Percentiles rank a stretch among this genome's conserved stretches.
These are phyloP conservation scores for Clunio marinus DNA, from an alignment of 2,888 invertebrate genomes.

Conservation along the genomic window DNA sequence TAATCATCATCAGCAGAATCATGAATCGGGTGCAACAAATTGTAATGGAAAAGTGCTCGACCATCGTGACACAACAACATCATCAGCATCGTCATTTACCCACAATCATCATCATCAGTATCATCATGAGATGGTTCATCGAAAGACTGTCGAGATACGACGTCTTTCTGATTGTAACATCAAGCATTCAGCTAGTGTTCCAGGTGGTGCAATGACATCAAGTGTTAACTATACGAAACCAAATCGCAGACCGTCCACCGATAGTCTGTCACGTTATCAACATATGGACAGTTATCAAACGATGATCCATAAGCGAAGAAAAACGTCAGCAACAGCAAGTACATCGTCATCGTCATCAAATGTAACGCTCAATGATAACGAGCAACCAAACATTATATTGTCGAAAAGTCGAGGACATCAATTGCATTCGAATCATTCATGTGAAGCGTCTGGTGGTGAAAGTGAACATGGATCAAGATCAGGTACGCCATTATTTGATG, in stretches of 20 bases:
- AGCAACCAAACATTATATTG: conserved; percentile 49
- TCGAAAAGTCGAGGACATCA: conserved; percentile 54
- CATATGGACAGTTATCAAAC: conserved; percentile 40
- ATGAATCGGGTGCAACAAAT: conserved; percentile 36
- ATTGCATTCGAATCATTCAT: conserved; percentile 54
- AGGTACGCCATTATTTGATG: conserved; percentile 80
- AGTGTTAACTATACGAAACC: conserved; percentile 39
- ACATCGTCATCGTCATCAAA: conserved; percentile 37
- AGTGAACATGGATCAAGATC: conserved; percentile 70
- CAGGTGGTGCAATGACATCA: conserved; percentile 43
- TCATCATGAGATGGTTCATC: conserved; percentile 41
- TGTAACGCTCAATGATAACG: conserved; percentile 42
- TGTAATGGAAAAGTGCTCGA: conserved; percentile 39
- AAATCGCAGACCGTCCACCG: conserved; percentile 55
- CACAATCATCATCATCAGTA: conserved; percentile 21
- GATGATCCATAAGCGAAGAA: conserved; percentile 40
- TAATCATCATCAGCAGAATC: background rate
- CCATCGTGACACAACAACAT: conserved; percentile 28
- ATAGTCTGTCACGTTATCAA: conserved; percentile 48
- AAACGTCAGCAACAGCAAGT: conserved; percentile 40
- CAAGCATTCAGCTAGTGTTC: conserved; percentile 43
- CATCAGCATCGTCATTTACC: conserved; percentile 2
- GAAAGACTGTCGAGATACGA: conserved; percentile 53
- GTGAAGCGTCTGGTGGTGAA: conserved; percentile 57
- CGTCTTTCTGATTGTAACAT: conserved; percentile 53